phyloP scores from a whole-genome alignment of 2,113 vertebrate genomes.

The Syrmaticus mikado region DNA sequence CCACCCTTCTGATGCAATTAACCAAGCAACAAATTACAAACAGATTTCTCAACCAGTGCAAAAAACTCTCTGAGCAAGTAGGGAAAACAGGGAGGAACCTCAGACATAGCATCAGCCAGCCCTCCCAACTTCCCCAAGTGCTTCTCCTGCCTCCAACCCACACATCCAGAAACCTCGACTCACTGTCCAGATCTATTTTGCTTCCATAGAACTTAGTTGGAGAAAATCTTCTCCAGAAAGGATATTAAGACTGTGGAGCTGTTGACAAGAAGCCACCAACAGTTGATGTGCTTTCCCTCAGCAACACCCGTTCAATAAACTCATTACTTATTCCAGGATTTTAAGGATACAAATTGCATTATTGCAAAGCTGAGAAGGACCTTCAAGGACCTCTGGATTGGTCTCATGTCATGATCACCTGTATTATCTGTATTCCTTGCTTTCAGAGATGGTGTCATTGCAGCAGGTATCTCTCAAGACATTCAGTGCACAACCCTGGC shows the following conservation, averaged over 20 bases:
- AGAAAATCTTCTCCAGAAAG: not conserved
- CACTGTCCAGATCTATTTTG: not conserved
- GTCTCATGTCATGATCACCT: not conserved
- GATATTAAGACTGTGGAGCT: not conserved
- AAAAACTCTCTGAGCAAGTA: not conserved
- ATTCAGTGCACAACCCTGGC: fast-evolving
- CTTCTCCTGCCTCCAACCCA: not conserved
- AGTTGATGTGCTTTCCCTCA: not conserved
- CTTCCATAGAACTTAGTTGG: not conserved
- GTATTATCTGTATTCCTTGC: fast-evolving
- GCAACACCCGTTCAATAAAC: not conserved
- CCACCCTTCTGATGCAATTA: not conserved
- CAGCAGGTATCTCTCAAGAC: not conserved
- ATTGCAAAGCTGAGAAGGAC: fast-evolving
- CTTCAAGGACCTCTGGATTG: not conserved
- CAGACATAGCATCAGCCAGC: not conserved
- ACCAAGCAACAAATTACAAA: not conserved
- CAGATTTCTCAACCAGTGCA: not conserved
- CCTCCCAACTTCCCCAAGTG: not conserved
- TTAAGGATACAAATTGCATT: no score
- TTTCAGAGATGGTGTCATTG: not conserved
- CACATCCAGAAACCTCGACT: not conserved
- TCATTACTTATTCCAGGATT: not conserved
- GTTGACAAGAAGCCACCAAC: not conserved
- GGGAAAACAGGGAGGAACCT: not conserved